Base-by-base conservation (phyloP, 1,140 invertebrate species). In the Drosophila pallidifrons region DNA sequence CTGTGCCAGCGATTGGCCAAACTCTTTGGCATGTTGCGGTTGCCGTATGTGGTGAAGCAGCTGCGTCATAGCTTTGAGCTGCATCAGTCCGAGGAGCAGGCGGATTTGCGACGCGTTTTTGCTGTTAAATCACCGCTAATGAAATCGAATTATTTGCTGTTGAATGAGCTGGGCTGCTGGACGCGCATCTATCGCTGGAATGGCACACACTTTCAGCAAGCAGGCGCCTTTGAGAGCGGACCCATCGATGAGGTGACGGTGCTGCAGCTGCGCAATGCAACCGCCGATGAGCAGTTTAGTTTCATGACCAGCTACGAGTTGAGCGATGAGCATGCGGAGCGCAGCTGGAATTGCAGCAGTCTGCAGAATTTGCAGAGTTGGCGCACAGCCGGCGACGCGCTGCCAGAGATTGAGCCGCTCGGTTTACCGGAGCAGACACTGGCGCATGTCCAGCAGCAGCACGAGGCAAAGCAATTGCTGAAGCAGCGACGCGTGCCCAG, bases 221-320 rank as follows among this genome's bases (percentile, higher is more conserved):
- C 79, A 0, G 74, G 67, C 5, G 55, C 25, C 49, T 82, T 91
- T 28, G 64, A 77, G 11, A 78, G 81, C 47, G 91, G 91, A 0
- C 85, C 78, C 7, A 55, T 92, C 0, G 78, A 91, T 13, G 72
- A 91, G 25, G 85, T 79, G 4, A 38, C 51, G 1, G 81, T 70
- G 16, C 54, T 89, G n/a, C 28, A 73, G 7, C n/a, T 75, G n/a
- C 52, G 38, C 43, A 77, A 77, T 4, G 13, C 55, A 3, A 57
- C 7, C 13, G 16, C 11, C 1, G 60, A 47, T 1, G 66, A 69
- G 1, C 75, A 85, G 30, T 79, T 86, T 3, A 70, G 60, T 5
- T 87, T 91, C 20, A 78, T 91, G 71, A 91, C 89, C 25, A 91
- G 81, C 55, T 74, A 85, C 28, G 81, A 89, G 52, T 13, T 83